Base-by-base conservation (phyloP, 2,113 vertebrate species). In the Cisticola juncidis region DNA sequence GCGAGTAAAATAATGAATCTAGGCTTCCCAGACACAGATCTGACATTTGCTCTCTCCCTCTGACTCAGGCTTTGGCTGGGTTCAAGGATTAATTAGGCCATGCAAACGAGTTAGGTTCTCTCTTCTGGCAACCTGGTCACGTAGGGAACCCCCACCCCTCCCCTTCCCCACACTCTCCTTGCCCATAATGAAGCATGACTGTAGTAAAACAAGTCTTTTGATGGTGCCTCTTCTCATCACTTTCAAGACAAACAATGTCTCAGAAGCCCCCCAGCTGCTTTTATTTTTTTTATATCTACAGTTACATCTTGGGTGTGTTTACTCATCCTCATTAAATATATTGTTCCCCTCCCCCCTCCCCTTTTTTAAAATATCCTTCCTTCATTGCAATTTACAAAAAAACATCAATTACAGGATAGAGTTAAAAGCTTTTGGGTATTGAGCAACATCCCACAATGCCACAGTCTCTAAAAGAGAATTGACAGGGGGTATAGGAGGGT, bases 281-380 rank as follows among this genome's bases (percentile, higher is more conserved):
- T 97, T 98, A 98, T 98, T 98, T 98, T 98, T 97, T 96, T 98
- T 97, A 97, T 98, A 97, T 95, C 97, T 98, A 97, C 97, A 94
- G 96, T 98, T 98, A 97, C 97, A 89, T 91, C 93, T 95, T 95
- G 88, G 82, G 82, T 94, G 93, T 97, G 93, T 97, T 97, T 96
- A 93, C 81, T 58, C 78, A 84, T 94, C 76, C 97, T 97, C 94
- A 97, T 95, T 87, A 92, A 97, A 97, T 97, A 96, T 91, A 70
- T 84, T 89, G 73, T 65, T 15, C 3, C 29, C 17, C 31, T 16
- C 81, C 53, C 14, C 31, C 28, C 7, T 2, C 19, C 2, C 20
- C 42, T 44, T 26, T 42, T 36, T 17, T 11, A 12, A 70, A 18
- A 80, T 71, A 85, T 56, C 45, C 71, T 96, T 95, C 89, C 53